Conservation (phyloP, 2,888 invertebrate genomes). For the Erebia aethiops region DNA sequence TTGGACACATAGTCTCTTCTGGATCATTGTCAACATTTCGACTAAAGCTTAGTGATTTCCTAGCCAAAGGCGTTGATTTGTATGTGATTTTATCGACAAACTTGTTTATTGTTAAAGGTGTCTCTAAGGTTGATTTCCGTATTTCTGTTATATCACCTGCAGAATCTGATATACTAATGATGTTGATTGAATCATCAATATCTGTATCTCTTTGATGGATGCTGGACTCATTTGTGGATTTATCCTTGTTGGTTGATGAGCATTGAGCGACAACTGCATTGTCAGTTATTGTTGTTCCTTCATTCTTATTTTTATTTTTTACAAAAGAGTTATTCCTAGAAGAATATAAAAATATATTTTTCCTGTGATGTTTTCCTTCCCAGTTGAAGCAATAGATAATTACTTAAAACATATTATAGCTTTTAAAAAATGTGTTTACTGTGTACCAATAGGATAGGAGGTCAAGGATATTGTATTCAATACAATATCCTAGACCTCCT, state of each 20-base stretch:
- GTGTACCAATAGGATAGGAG: too few relatives aligned
- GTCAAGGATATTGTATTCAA: too few relatives aligned
- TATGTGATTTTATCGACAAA: conserved; percentile 67
- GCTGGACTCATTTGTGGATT: conserved; percentile 17
- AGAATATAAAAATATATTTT: conserved; percentile 26
- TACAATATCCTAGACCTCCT: too few relatives aligned
- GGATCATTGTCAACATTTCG: conserved; percentile 51
- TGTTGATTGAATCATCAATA: conserved; percentile 43
- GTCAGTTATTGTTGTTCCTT: conserved; percentile 39
- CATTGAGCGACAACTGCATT: conserved; percentile 40
- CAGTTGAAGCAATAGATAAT: too few relatives aligned
- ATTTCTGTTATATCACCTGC: conserved; percentile 44
- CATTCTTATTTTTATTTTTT: conserved; percentile 52
- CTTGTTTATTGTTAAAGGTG: conserved; percentile 66
- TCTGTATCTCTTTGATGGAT: conserved; percentile 23
- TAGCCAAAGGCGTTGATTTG: conserved; percentile 72
- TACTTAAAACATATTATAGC: too few relatives aligned
- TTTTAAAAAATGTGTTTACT: too few relatives aligned
- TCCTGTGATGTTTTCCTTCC: too few relatives aligned
- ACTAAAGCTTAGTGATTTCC: conserved; percentile 68
- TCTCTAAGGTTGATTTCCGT: conserved; percentile 53
- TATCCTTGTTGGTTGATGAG: conserved; percentile 31
- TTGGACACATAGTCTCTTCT: conserved; percentile 63
- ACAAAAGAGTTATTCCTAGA: conserved; percentile 56
- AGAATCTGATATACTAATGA: conserved; percentile 59